Conservation (phyloP, 2,797 vertebrate genomes). For the Neopelma chrysocephalum region DNA sequence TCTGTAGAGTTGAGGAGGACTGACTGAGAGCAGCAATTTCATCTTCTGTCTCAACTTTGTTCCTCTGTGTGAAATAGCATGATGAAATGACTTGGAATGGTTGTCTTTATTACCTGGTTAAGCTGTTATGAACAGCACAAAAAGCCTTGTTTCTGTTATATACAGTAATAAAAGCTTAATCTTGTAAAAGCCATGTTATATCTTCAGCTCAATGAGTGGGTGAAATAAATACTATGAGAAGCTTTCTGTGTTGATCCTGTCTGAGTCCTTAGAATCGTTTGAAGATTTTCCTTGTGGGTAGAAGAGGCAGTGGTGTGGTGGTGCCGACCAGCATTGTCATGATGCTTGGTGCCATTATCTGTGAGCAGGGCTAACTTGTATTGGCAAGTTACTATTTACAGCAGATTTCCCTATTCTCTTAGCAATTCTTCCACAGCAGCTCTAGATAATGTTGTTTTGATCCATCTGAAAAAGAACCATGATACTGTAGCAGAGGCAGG, state of each 20-base stretch:
- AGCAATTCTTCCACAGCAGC: neutral
- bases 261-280: neutral
- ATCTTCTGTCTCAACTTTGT: neutral
- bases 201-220: neutral
- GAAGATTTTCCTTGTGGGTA: neutral
- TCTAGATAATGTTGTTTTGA: neutral
- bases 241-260: neutral
- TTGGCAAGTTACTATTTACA: neutral
- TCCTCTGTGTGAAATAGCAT: neutral
- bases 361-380: neutral
- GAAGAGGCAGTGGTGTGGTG: neutral
- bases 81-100: neutral
- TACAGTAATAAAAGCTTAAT: neutral
- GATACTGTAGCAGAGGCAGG: neutral
- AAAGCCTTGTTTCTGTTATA: neutral
- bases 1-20: neutral
- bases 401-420: neutral
- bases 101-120: neutral
- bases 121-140: neutral
- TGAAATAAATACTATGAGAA: neutral
- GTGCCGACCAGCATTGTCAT: neutral
- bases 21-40: neutral
- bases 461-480: neutral
- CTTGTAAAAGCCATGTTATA: neutral
- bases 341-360: neutral